Evolutionary conservation across 2,797 vertebrate genomes (phyloP), one percentile per base, ranked within the genome.

Genomic region (Microctenopoma lineatum): DNA sequence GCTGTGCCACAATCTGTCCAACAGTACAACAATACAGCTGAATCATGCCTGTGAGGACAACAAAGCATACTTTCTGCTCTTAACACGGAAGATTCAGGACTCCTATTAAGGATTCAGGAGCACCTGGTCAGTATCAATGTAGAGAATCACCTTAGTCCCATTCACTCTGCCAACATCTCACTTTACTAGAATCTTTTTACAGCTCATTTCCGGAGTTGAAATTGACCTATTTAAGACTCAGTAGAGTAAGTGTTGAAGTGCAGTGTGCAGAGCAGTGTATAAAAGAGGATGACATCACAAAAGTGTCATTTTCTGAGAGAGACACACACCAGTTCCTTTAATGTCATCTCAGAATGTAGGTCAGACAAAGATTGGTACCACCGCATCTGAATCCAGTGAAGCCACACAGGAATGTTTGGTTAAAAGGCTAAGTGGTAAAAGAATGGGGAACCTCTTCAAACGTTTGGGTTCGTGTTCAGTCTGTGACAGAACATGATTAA

Each of bases 161-260:
- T 66, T 81, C 56, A 58, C 34, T 54, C 48, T 69, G 56, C 26
- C 51, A 54, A n/a, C 45, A 36, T 59, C 68, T 41, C 27, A 53
- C 54, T 74, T 62, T 66, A 66, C 79, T 67, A 62, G 42, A 66
- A 74, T 75, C 16, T 42, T 81, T 69, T 67, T 53, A 66, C 41
- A 72, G 56, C 42, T 74, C 48, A 62, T 70, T 44, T 77, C 59
- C 57, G 34, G 56, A 84, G 71, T 66, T 73, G 50, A 75, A 84
- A 83, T 62, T 77, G 75, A 79, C 86, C 83, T 69, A 72, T 88
- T 86, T 85, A 75, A 71, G 59, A 64, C 18, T 76, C 10, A 4
- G 53, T 70, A 62, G 38, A 52, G 60, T 64, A 74, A 48, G 46
- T 54, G 73, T 50, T 63, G 57, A 39, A 64, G 51, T 70, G 63